Conservation (phyloP, 2,113 vertebrate genomes). For the Oreochromis aureus region DNA sequence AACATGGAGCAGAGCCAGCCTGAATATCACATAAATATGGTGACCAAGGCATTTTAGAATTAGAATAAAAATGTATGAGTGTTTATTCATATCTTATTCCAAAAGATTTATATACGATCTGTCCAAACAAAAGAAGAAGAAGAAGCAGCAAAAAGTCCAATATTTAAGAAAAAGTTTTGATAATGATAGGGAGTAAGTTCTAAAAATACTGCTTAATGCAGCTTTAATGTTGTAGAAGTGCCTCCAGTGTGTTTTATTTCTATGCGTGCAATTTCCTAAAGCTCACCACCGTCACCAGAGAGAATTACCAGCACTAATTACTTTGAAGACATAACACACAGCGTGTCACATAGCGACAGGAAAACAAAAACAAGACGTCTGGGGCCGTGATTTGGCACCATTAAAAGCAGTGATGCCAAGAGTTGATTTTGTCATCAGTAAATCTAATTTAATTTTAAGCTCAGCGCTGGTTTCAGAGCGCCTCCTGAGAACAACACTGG, state of each 20-base stretch:
- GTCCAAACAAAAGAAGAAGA: neutral
- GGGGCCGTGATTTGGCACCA: neutral
- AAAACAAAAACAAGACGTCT: neutral
- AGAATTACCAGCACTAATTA: constrained; percentile 1
- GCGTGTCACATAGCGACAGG: neutral
- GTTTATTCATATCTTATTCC: neutral
- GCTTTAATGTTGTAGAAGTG: neutral
- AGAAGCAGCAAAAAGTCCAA: neutral
- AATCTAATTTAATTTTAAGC: constrained; percentile 49
- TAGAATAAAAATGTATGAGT: neutral
- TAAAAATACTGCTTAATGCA: neutral
- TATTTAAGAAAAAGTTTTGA: neutral
- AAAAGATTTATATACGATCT: neutral
- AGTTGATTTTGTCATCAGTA: constrained; percentile 15
- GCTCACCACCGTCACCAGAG: neutral
- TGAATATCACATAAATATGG: neutral
- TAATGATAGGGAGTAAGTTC: neutral
- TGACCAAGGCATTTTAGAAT: neutral
- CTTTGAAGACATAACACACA: neutral
- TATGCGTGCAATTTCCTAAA: neutral
- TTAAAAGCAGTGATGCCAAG: constrained; percentile 1
- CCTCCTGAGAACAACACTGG: constrained; percentile 28
- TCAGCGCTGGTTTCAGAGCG: neutral
- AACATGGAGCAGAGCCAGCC: neutral
- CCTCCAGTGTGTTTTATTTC: neutral